Evolutionary conservation across 2,113 vertebrate species (phyloP).

Genomic region (Sinocyclocheilus grahami): DNA sequence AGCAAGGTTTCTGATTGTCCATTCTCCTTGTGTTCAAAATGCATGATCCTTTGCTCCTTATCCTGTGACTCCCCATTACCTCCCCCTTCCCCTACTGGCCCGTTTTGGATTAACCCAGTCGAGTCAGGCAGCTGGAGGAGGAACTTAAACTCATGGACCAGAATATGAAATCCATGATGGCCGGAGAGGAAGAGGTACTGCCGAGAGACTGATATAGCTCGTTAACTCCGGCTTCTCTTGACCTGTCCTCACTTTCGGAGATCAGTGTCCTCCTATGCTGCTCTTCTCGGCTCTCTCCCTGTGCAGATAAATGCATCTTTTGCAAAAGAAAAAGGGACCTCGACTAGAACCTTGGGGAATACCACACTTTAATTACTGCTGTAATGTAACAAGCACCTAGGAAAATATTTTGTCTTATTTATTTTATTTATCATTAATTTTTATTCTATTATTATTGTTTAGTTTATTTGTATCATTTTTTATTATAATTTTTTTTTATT

Average conservation of each 20-base stretch:
- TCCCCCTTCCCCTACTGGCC: constrained; percentile 29
- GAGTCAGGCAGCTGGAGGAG: constrained; percentile 89
- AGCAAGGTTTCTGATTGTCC: constrained; percentile 53
- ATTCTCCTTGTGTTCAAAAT: constrained; percentile 60
- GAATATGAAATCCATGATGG: constrained; percentile 94
- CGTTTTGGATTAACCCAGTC: constrained; percentile 81
- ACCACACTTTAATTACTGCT: not conserved
- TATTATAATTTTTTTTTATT: not conserved
- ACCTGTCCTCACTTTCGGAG: constrained; percentile 26
- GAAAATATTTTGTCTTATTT: not conserved
- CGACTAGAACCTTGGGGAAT: constrained; percentile 38
- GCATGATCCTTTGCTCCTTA: constrained; percentile 60
- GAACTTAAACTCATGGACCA: constrained; percentile 96
- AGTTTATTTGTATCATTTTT: too few species aligned
- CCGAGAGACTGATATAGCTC: not conserved
- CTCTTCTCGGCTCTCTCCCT: constrained; percentile 12
- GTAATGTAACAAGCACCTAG: not conserved
- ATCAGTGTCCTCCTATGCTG: constrained; percentile 15
- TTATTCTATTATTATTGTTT: too few species aligned
- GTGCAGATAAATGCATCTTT: constrained; percentile 34
- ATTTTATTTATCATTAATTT: too few species aligned
- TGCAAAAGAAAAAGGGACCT: constrained; percentile 41
- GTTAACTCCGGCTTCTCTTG: constrained; percentile 19
- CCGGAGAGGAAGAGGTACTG: constrained; percentile 97
- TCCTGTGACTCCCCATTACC: constrained; percentile 35